Conservation (phyloP, 2,797 vertebrate species). For the Triplophysa bombifrons region DNA sequence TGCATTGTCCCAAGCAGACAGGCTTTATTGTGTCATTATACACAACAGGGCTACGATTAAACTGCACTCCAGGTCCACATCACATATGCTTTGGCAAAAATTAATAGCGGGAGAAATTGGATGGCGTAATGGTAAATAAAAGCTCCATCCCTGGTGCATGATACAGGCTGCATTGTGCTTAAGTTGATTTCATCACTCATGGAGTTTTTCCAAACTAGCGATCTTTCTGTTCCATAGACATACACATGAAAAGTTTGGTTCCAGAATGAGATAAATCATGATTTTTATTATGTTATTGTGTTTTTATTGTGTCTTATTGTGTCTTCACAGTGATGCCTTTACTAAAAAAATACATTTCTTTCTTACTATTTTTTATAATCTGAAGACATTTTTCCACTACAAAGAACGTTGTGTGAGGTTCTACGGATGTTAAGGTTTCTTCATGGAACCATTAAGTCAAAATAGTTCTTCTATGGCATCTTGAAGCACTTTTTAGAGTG, state of each 20-base stretch:
- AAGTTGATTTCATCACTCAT: slow-evolving; percentile 77
- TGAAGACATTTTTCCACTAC: too few relatives aligned
- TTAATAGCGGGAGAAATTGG: slow-evolving; percentile 33
- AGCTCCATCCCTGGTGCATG: slow-evolving; percentile 63
- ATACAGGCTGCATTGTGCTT: slow-evolving; percentile 69
- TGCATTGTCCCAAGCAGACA: slow-evolving; percentile 59
- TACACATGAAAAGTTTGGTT: neutral
- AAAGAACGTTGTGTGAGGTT: neutral
- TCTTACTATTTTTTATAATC: too few relatives aligned
- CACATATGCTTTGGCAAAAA: slow-evolving; percentile 25
- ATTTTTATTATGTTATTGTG: too few relatives aligned
- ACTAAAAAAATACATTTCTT: neutral
- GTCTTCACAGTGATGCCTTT: too few relatives aligned
- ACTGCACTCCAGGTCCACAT: slow-evolving; percentile 55
- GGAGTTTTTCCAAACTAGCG: slow-evolving; percentile 61
- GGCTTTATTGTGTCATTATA: slow-evolving; percentile 65
- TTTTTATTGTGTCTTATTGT: too few relatives aligned
- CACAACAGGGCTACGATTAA: slow-evolving; percentile 46
- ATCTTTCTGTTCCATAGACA: slow-evolving; percentile 58
- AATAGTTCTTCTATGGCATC: too few relatives aligned
- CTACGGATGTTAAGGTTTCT: neutral
- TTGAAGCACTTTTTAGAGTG: neutral
- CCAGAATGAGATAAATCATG: too few relatives aligned
- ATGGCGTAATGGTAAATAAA: slow-evolving; percentile 65
- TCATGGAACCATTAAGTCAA: neutral